Evolutionary conservation across 2,113 vertebrate species (phyloP).

Genomic region (Natator depressus): DNA sequence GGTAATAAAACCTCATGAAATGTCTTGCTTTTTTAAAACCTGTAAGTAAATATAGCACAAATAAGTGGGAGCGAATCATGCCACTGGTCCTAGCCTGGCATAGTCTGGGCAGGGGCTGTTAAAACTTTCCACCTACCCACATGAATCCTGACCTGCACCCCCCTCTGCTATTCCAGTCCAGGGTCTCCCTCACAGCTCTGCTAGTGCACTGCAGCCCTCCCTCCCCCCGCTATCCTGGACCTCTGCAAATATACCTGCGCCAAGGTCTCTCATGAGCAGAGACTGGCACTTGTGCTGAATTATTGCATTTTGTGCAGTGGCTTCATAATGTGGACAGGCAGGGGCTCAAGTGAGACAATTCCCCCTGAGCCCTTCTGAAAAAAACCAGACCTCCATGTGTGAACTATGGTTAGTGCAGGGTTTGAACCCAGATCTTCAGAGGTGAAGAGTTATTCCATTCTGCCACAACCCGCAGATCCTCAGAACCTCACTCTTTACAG

Average conservation of each 20-base stretch:
- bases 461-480: neutral
- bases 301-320: neutral
- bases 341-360: neutral
- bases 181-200: neutral
- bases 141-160: too few relatives aligned
- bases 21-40: neutral
- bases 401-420: neutral
- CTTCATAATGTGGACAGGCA: neutral
- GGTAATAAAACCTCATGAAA: neutral
- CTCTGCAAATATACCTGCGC: neutral
- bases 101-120: neutral
- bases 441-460: neutral
- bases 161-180: neutral
- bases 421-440: neutral
- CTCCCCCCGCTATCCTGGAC: rapidly evolving
- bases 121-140: neutral
- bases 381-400: neutral
- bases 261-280: neutral
- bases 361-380: neutral
- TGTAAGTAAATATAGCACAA: neutral
- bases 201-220: neutral
- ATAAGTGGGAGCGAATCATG: neutral
- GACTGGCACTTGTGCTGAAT: neutral
- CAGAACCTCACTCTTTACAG: neutral
- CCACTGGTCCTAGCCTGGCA: neutral